A percentile compares a stretch with the other conserved stretches of the same genome.
Evolutionary conservation across 2,888 invertebrate genomes (phyloP).

Genomic region (Nymphalis c-album): DNA sequence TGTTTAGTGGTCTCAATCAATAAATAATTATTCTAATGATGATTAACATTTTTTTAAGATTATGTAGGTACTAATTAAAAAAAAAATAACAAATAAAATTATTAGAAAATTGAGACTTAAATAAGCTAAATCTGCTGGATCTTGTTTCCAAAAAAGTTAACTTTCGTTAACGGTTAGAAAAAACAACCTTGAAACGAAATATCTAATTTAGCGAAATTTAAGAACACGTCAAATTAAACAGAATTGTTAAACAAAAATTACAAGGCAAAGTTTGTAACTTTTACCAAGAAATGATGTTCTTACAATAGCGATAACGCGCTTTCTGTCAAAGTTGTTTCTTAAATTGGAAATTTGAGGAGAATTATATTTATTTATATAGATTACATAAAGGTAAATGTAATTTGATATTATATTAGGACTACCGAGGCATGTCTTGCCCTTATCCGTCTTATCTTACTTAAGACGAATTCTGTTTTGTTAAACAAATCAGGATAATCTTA

Average conservation of each 20-base stretch:
- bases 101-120: too few relatives aligned
- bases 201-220: constrained; percentile 48
- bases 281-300: not conserved
- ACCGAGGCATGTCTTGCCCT: constrained; percentile 17
- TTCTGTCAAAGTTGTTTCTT: constrained; percentile 48
- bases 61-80: too few relatives aligned
- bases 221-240: not conserved
- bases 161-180: too few relatives aligned
- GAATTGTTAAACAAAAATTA: constrained; percentile 3
- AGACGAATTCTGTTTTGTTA: constrained; percentile 29
- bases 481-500: constrained; percentile 33
- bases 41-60: too few relatives aligned
- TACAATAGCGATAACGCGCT: not conserved
- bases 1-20: too few relatives aligned
- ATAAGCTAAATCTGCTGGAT: too few relatives aligned
- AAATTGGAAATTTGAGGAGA: constrained; percentile 24
- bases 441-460: constrained; percentile 11
- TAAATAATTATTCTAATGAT: too few relatives aligned
- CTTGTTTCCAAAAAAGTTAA: too few relatives aligned
- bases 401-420: constrained; percentile 24
- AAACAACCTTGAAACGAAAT: too few relatives aligned
- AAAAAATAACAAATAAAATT: too few relatives aligned
- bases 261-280: constrained; percentile 4
- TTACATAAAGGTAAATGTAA: constrained; percentile 25
- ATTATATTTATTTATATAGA: constrained; percentile 14